Evolutionary conservation across 2,113 vertebrate genomes (phyloP).

Genomic region (Struthio camelus): DNA sequence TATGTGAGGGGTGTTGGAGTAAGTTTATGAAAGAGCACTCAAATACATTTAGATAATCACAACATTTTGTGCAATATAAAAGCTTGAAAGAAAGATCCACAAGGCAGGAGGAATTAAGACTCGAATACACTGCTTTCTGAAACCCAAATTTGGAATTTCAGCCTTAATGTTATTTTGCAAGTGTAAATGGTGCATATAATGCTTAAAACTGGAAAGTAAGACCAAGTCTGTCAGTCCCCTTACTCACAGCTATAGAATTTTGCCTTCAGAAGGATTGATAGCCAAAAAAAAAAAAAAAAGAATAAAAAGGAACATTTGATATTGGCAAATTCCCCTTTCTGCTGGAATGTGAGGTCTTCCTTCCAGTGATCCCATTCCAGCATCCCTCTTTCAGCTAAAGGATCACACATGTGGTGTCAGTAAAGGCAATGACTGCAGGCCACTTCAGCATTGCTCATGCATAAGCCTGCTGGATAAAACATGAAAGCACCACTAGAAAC

Average conservation of each 20-base stretch:
- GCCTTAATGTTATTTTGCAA: not conserved
- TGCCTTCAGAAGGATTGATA: not conserved
- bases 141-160: not conserved
- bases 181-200: not conserved
- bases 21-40: not conserved
- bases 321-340: not conserved
- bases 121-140: not conserved
- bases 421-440: not conserved
- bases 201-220: not conserved
- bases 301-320: not conserved
- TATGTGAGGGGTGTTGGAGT: not conserved
- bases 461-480: not conserved
- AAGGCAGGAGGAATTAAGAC: not conserved
- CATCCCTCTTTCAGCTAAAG: not conserved
- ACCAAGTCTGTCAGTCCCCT: not conserved
- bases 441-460: fast-evolving
- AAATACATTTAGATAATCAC: not conserved
- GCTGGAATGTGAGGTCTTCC: not conserved
- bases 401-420: not conserved
- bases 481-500: fast-evolving
- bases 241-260: not conserved
- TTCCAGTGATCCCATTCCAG: not conserved
- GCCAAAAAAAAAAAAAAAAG: not conserved
- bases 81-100: not conserved
- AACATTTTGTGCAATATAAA: not conserved